Evolutionary conservation across 2,888 invertebrate species (phyloP).

Genomic region (Rhingia campestris): DNA sequence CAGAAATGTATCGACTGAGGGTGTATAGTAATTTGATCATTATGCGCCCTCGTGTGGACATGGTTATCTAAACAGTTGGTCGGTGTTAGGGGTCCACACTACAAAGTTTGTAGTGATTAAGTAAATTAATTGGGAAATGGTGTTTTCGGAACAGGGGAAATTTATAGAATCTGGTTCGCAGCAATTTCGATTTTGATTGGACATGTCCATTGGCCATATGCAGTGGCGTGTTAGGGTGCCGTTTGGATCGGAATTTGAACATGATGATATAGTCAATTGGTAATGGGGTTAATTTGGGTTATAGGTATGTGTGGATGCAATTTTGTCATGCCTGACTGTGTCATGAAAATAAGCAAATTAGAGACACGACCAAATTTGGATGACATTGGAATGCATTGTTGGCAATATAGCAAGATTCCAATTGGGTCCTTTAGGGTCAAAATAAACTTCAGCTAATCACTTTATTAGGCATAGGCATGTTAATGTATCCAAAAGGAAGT

Average conservation of each 20-base stretch:
- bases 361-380: too few species aligned
- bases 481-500: too few species aligned
- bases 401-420: too few species aligned
- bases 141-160: constrained; percentile 33
- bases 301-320: too few species aligned
- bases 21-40: constrained; percentile 63
- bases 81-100: constrained; percentile 46
- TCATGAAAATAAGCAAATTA: too few species aligned
- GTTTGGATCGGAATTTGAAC: not conserved
- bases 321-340: too few species aligned
- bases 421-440: too few species aligned
- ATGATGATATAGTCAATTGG: too few species aligned
- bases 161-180: constrained; percentile 50
- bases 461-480: too few species aligned
- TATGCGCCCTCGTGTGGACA: constrained; percentile 62
- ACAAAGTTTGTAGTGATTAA: constrained; percentile 67
- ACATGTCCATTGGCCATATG: not conserved
- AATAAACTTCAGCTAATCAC: too few species aligned
- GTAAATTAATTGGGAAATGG: constrained; percentile 66
- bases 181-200: constrained; percentile 28
- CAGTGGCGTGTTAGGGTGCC: constrained; percentile 3
- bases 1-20: constrained; percentile 30
- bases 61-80: constrained; percentile 34
- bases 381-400: too few species aligned
- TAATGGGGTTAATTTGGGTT: too few species aligned